Percentiles rank a stretch among this genome's conserved stretches.
Conservation (phyloP, 2,113 vertebrate species). For the Alouatta palliata region DNA sequence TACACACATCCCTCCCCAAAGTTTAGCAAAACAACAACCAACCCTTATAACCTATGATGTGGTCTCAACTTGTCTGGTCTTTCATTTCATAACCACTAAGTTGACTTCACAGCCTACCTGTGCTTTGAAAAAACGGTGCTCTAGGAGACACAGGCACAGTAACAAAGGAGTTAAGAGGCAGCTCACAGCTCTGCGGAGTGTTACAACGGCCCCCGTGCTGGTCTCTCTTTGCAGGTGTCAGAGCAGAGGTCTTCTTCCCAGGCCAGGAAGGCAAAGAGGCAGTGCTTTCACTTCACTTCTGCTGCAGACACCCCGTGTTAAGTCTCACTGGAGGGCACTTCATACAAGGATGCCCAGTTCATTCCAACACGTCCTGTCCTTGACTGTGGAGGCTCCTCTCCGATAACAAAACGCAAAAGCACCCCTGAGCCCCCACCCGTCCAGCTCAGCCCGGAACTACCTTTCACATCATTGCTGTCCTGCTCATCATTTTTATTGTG, state of each 20-base stretch:
- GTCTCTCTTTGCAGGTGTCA: not conserved
- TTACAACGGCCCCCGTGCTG: not conserved
- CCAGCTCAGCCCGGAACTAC: not conserved
- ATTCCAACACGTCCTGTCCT: rapidly evolving
- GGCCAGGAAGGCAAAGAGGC: not conserved
- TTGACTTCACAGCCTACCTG: not conserved
- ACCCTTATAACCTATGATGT: rapidly evolving
- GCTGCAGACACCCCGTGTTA: not conserved
- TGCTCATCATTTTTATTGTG: rapidly evolving
- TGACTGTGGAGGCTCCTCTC: not conserved
- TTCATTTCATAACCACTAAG: not conserved
- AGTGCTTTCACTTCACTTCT: not conserved
- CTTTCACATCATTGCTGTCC: not conserved
- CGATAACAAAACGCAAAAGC: not conserved
- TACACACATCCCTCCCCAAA: not conserved
- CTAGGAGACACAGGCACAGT: not conserved
- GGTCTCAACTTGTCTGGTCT: not conserved
- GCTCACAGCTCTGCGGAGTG: not conserved
- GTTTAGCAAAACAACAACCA: too few species aligned
- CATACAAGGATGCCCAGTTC: not conserved
- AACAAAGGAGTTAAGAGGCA: not conserved
- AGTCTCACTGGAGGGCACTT: not conserved
- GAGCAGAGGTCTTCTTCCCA: not conserved
- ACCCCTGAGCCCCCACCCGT: rapidly evolving
- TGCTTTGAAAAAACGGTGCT: not conserved